A percentile compares a stretch with the other conserved stretches of the same genome.
phyloP scores from a whole-genome alignment of 2,888 invertebrate genomes.

The Ecdyonurus torrentis region DNA sequence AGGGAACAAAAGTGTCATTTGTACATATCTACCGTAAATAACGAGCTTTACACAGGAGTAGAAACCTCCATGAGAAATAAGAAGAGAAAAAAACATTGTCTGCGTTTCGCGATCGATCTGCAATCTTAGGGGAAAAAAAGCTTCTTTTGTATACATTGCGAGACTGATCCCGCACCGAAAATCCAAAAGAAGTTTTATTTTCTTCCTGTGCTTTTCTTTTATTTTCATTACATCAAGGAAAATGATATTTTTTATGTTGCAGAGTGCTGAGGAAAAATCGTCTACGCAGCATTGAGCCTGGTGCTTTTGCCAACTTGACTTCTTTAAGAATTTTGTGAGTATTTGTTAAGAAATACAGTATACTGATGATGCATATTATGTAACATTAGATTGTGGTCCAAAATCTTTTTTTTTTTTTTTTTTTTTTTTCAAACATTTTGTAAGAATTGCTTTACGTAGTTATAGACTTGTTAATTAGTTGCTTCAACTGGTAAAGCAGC shows the following conservation, averaged over 20 bases:
- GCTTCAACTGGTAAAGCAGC: too few relatives aligned
- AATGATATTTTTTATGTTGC: constrained; percentile 23
- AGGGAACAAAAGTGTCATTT: neutral
- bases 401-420: too few relatives aligned
- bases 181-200: neutral
- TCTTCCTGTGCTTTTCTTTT: neutral
- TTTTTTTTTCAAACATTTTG: too few relatives aligned
- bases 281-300: constrained; percentile 57
- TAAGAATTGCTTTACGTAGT: too few relatives aligned
- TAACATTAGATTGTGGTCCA: neutral
- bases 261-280: constrained; percentile 78
- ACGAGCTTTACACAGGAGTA: neutral
- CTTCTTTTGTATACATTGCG: neutral
- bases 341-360: constrained; percentile 15
- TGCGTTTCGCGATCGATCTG: too few relatives aligned
- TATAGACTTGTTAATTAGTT: too few relatives aligned
- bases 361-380: neutral
- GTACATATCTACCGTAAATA: neutral
- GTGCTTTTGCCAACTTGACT: constrained; percentile 62
- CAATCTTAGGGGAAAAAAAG: neutral
- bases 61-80: neutral
- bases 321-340: constrained; percentile 78
- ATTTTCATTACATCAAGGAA: neutral
- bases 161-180: too few relatives aligned
- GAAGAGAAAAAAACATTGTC: neutral